These are phyloP conservation scores for Eumaeus atala DNA, from an alignment of 1,140 invertebrate genomes.

Conservation along the genomic window DNA sequence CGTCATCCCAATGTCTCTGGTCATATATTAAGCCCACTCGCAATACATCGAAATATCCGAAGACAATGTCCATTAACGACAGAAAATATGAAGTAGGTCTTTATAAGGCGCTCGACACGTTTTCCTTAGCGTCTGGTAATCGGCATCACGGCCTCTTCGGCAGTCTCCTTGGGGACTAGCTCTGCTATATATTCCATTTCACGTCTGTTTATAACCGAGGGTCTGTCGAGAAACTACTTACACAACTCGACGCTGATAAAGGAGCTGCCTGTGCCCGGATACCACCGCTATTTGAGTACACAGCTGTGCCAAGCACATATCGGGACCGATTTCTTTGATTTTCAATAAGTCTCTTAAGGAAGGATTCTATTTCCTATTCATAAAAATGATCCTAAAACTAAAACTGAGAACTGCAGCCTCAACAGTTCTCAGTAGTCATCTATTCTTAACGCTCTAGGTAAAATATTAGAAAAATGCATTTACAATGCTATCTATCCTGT, in stretches of 20 bases:
- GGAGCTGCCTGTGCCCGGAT: neutral
- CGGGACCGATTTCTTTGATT: neutral
- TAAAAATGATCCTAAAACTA: constrained; percentile 6
- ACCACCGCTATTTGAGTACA: neutral
- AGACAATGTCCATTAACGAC: neutral
- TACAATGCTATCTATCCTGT: no score
- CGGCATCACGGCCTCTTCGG: no score
- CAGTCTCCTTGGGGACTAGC: no score
- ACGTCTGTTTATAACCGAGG: no score
- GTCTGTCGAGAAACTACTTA: no score
- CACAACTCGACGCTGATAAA: neutral
- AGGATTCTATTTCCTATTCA: neutral
- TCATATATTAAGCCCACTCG: neutral
- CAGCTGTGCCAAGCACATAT: neutral
- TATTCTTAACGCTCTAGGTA: neutral
- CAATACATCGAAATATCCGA: neutral
- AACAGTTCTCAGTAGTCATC: no score
- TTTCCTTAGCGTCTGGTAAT: no score
- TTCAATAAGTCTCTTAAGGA: constrained; percentile 1
- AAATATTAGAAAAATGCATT: constrained; percentile 7
- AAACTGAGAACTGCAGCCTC: neutral
- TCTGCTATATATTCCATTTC: no score
- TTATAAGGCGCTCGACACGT: no score
- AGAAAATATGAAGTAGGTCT: no score
- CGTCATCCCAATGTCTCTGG: neutral